Evolutionary conservation across 2,113 vertebrate species (phyloP).

Genomic region (Sphyrna mokarran): DNA sequence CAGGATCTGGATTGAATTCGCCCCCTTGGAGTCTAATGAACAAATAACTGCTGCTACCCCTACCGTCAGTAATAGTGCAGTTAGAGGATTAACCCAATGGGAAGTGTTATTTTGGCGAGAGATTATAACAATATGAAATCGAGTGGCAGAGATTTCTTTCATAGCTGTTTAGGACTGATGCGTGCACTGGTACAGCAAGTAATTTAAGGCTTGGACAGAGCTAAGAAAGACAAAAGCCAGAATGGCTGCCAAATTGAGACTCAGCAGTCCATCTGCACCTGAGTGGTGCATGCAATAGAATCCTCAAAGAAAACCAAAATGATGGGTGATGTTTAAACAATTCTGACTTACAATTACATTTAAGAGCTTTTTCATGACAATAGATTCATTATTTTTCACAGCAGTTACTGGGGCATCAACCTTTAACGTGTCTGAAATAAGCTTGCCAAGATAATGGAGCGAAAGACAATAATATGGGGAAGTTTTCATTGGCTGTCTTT

Average conservation of each 20-base stretch:
- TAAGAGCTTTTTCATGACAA: slow-evolving; percentile 40
- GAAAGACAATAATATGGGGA: not conserved
- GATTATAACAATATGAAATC: not conserved
- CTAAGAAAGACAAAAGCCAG: not conserved
- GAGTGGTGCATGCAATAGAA: not conserved
- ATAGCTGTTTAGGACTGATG: not conserved
- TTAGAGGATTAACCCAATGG: not conserved
- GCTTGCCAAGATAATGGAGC: not conserved
- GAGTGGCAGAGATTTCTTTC: not conserved
- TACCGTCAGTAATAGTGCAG: not conserved
- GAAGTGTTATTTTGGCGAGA: not conserved
- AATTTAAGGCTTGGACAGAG: not conserved
- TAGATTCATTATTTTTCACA: slow-evolving; percentile 49
- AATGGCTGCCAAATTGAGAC: not conserved
- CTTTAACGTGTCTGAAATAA: slow-evolving; percentile 33
- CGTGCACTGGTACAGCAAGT: not conserved
- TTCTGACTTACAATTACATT: slow-evolving; percentile 47
- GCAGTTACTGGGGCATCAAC: slow-evolving; percentile 44
- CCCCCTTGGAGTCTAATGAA: not conserved
- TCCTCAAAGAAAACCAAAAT: slow-evolving; percentile 28
- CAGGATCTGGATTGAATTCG: not conserved
- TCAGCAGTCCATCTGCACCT: not conserved
- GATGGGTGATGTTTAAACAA: slow-evolving; percentile 41
- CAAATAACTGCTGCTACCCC: no score
- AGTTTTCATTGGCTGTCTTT: not conserved